Evolutionary conservation across 2,797 vertebrate genomes (phyloP), one percentile per base, ranked within the genome.

Genomic region (Urophycis tenuis): DNA sequence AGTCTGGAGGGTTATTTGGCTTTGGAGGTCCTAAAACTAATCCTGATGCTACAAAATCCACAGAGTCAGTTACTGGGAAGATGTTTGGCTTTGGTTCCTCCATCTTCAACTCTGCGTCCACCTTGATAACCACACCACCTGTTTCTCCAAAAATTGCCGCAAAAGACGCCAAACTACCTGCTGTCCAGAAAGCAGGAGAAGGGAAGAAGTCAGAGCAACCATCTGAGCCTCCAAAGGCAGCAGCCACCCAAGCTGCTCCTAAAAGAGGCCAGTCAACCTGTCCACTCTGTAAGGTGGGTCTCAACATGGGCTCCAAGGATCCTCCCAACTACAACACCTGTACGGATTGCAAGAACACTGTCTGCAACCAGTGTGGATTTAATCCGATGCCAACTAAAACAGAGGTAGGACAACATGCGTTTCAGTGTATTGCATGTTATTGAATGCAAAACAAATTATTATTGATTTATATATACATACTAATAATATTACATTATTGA

Each of bases 21-120:
- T 97, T 98, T 89, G 94, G 95, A 79, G 88, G 93, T 79, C 85
- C 93, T 25, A 96, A 94, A 81, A 87, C 93, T 77, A 93, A 96
- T 77, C 92, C 94, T 0, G 91, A 94, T 33, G 91, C 82, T 79
- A 75, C 87, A 82, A 90, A 91, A 32, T 84, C 89, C 29, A 78
- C 81, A 78, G 95, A 94, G 79, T 94, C 94, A 1, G 93, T 95
- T 41, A 93, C 94, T 25, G 96, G 95, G 12, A 99, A 97, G 77
- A 95, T 98, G 82, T 95, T 98, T 87, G 97, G 97, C 30, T 99
- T 99, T 91, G 95, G 97, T 81, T 96, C 96, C 22, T 97, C 96
- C 0, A 93, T 99, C 81, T 95, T 99, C 73, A 97, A 93, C 81
- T 96, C 97, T 81, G 96, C 97, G 4, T 97, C 97, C 0, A 96